Evolutionary conservation across 2,888 invertebrate species (phyloP).

Genomic region (Rhimphoctona megacephalus): DNA sequence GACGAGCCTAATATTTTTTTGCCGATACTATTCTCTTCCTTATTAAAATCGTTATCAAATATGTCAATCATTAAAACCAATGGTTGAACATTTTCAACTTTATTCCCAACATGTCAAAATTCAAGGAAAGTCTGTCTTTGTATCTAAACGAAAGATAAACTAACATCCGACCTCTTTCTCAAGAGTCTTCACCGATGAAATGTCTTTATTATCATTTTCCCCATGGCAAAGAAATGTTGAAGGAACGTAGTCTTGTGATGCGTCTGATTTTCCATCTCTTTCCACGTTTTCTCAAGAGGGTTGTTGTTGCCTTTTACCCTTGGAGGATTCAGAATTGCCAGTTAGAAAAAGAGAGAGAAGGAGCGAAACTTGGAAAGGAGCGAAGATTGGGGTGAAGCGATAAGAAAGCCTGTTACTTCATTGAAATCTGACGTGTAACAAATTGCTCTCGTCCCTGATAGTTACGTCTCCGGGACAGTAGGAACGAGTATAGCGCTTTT

Average conservation of each 20-base stretch:
- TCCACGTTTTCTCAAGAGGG: slow-evolving; percentile 36
- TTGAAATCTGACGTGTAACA: slow-evolving; percentile 78
- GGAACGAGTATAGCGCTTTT: slow-evolving; percentile 45
- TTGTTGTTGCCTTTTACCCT: slow-evolving; percentile 42
- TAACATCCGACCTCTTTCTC: neutral
- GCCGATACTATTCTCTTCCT: neutral
- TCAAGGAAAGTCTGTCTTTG: neutral
- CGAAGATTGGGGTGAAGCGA: slow-evolving; percentile 71
- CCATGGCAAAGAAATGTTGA: neutral
- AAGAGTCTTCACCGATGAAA: slow-evolving; percentile 38
- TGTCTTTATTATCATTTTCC: slow-evolving; percentile 57
- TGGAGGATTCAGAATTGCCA: slow-evolving; percentile 22
- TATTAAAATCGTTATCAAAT: neutral
- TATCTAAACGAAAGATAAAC: neutral
- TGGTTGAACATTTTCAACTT: neutral
- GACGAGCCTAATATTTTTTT: neutral
- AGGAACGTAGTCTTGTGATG: neutral
- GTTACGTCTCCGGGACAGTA: slow-evolving; percentile 55
- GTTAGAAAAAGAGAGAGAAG: slow-evolving; percentile 11
- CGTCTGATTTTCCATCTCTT: neutral
- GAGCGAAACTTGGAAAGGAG: slow-evolving; percentile 21
- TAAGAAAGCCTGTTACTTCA: slow-evolving; percentile 75
- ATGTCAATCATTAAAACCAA: neutral
- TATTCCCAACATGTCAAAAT: neutral
- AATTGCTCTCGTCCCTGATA: slow-evolving; percentile 72